These are phyloP conservation scores for Laticauda laticaudata DNA, from an alignment of 2,113 vertebrate genomes.

Conservation along the genomic window DNA sequence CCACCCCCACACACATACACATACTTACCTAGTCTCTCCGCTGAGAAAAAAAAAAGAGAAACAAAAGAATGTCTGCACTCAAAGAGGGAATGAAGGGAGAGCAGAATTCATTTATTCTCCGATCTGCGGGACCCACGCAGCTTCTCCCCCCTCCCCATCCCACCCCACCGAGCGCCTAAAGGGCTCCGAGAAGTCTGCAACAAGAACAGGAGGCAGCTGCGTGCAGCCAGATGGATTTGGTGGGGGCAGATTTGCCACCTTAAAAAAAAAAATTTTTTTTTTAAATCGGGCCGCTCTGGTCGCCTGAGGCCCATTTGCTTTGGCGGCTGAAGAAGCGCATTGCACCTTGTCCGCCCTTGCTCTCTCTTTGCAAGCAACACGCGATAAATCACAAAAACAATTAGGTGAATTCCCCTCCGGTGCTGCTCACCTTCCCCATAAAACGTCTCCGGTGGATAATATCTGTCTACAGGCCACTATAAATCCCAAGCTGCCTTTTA, in stretches of 20 bases:
- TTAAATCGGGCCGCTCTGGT: slow-evolving; percentile 44
- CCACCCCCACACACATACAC: no score
- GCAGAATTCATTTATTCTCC: slow-evolving; percentile 1
- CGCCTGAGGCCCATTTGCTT: slow-evolving; percentile 54
- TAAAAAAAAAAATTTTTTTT: background rate
- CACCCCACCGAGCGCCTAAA: background rate
- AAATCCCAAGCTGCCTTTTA: slow-evolving; percentile 61
- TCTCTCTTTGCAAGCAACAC: slow-evolving; percentile 32
- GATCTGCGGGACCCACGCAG: background rate
- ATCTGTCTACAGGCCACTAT: slow-evolving; percentile 60
- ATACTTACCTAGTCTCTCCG: background rate
- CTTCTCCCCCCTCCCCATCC: accelerated
- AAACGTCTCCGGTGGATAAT: slow-evolving; percentile 75
- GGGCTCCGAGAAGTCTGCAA: background rate
- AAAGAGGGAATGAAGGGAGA: background rate
- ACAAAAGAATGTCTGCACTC: background rate
- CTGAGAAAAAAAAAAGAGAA: background rate
- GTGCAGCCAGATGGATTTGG: slow-evolving; percentile 4
- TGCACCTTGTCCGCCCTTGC: slow-evolving; percentile 46
- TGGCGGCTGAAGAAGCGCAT: slow-evolving; percentile 47
- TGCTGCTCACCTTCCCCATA: slow-evolving; percentile 54
- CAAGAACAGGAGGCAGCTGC: slow-evolving; percentile 14
- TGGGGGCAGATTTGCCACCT: slow-evolving; percentile 36
- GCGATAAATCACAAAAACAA: slow-evolving; percentile 77
- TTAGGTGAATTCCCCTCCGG: slow-evolving; percentile 61